Conservation (phyloP, 2,888 invertebrate species). For the Idaea straminata region DNA sequence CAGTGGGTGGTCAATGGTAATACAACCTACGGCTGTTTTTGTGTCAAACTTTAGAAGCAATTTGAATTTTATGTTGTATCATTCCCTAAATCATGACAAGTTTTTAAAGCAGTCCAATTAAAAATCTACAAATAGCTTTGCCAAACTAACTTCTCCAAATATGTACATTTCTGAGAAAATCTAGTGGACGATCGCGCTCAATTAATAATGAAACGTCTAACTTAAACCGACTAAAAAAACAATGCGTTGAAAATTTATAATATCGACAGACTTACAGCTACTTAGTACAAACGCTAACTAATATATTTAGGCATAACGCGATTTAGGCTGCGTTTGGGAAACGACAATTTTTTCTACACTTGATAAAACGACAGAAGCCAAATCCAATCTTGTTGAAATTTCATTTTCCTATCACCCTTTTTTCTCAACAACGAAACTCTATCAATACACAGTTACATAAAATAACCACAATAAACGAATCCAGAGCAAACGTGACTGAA, state of each 20-base stretch:
- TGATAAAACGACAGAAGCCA: not conserved
- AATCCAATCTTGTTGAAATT: not conserved
- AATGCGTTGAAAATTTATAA: too few species aligned
- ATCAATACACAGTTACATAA: constrained; percentile 6
- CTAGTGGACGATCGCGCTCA: not conserved
- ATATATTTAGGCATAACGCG: too few species aligned
- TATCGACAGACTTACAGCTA: too few species aligned
- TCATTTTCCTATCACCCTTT: not conserved
- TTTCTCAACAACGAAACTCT: not conserved
- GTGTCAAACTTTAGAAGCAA: not conserved
- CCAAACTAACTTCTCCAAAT: not conserved
- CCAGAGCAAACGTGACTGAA: constrained; percentile 54
- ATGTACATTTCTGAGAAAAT: not conserved
- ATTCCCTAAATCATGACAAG: not conserved
- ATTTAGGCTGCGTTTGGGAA: too few species aligned
- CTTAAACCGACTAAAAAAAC: too few species aligned
- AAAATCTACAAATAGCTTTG: not conserved
- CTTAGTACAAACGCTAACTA: too few species aligned
- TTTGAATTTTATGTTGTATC: not conserved
- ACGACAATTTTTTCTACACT: not conserved
- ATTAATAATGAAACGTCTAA: too few species aligned
- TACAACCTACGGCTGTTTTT: not conserved
- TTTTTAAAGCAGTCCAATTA: not conserved
- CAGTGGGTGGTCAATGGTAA: not conserved
- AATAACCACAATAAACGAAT: not conserved